Base-by-base conservation (phyloP, 53 echinoderm and acorn worm species). In the Echinarachnius parma region DNA sequence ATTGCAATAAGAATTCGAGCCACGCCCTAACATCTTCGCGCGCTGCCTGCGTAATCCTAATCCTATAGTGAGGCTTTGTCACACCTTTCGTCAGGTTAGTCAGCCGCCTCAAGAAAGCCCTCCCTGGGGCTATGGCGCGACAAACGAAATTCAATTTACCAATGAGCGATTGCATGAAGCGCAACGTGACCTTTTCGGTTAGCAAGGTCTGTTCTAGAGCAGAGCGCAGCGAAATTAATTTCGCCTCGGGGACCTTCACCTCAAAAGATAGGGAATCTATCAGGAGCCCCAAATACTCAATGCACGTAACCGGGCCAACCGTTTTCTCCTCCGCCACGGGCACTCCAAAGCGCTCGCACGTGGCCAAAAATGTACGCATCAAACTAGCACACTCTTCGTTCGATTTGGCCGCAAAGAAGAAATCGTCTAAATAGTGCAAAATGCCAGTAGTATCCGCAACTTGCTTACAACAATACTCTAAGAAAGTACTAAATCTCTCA, bases 381-480 rank as follows among this genome's bases (percentile, higher is more conserved):
- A 56, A 2, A 10, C 5, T 21, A 0, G 28, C 19, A 69, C 70
- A 77, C 16, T 58, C 55, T 0, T 42, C 5, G 5, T 21, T n/a
- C 3, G 66, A 10, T 14, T 39, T 55, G 28, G 60, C 77, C 25
- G 59, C 54, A 61, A 78, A 77, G 9, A 84, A 75, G 26, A 78
- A 78, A 70, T 78, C 78, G 46, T 86, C 80, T 2, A 80, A 32
- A 80, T 80, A 86, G 28, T 86, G 86, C 13, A 64, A 49, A 8
- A 85, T 44, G 1, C 21, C 13, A n/a, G n/a, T n/a, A n/a, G n/a
- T n/a, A n/a, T n/a, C n/a, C n/a, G n/a, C n/a, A n/a, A n/a, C n/a
- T n/a, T n/a, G n/a, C n/a, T n/a, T n/a, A n/a, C n/a, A n/a, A n/a
- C n/a, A n/a, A n/a, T n/a, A n/a, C n/a, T n/a, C n/a, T n/a, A n/a